Conservation (phyloP, 2,797 vertebrate species). For the Oophaga sylvatica region DNA sequence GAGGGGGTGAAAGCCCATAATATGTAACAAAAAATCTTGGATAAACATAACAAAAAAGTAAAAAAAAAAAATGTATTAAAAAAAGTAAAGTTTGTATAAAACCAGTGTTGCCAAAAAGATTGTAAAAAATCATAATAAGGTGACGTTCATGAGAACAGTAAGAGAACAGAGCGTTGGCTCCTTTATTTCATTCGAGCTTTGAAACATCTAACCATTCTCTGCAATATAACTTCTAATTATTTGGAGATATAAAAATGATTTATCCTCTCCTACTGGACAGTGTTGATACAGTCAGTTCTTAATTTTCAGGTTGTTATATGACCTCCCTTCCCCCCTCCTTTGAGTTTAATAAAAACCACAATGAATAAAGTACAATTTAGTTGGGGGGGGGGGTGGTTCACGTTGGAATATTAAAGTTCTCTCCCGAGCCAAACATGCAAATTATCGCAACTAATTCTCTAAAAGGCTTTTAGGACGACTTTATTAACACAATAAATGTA, state of each 20-base stretch:
- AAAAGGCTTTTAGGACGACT: slow-evolving; percentile 31
- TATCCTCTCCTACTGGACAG: slow-evolving; percentile 1
- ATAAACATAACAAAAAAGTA: no score
- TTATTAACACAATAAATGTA: slow-evolving; percentile 40
- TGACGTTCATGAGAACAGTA: not conserved
- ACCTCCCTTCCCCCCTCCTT: not conserved
- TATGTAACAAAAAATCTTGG: no score
- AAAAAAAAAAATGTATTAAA: no score
- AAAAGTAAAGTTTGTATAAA: no score
- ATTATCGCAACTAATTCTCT: slow-evolving; percentile 27
- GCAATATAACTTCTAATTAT: not conserved
- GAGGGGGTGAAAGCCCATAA: no score
- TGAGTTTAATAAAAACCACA: not conserved
- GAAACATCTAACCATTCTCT: not conserved
- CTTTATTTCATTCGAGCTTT: not conserved
- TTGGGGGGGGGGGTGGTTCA: not conserved
- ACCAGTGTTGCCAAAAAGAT: no score
- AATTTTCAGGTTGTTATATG: not conserved
- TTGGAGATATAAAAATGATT: slow-evolving; percentile 1
- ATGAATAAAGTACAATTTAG: not conserved
- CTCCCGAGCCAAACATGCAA: slow-evolving; percentile 6
- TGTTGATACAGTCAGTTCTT: slow-evolving; percentile 2
- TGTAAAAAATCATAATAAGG: not conserved
- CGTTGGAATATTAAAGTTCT: slow-evolving; percentile 4
- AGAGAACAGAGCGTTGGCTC: not conserved